Conservation (phyloP, 2,113 vertebrate species). For the Laticauda colubrina region DNA sequence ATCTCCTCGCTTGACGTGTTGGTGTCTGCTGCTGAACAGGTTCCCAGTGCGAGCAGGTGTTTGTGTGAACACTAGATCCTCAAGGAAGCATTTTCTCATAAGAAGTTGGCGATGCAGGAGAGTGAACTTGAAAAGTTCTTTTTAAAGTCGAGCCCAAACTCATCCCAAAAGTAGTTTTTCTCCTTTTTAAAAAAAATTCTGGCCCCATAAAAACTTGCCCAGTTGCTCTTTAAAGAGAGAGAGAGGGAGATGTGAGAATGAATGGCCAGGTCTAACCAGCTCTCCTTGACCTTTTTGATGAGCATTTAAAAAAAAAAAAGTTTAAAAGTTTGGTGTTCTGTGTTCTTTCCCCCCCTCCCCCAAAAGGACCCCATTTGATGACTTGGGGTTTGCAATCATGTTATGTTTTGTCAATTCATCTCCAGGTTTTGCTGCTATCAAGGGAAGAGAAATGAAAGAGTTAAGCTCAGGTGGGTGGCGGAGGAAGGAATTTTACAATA, state of each 20-base stretch:
- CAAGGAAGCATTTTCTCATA: constrained; percentile 25
- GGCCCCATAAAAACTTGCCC: not conserved
- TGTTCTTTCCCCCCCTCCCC: not conserved
- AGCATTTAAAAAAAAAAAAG: not conserved
- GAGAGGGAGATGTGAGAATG: not conserved
- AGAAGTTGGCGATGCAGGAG: not conserved
- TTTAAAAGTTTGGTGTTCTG: constrained; percentile 17
- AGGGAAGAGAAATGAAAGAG: not conserved
- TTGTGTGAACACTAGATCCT: constrained; percentile 46
- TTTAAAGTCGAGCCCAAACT: not conserved
- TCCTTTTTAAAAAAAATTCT: constrained; percentile 13
- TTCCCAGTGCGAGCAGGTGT: not conserved
- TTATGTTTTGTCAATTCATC: not conserved
- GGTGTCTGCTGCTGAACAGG: not conserved
- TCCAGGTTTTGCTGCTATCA: not conserved
- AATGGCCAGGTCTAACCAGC: not conserved
- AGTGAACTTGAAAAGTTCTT: not conserved
- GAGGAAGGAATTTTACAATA: not conserved
- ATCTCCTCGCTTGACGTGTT: not conserved
- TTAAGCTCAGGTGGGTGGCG: accelerated
- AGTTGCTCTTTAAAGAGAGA: not conserved
- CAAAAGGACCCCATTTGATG: not conserved
- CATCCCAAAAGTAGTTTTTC: not conserved
- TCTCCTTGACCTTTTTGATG: not conserved
- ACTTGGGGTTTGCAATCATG: not conserved